phyloP scores from a whole-genome alignment of 2,888 invertebrate species.

The Mesochorus sp. region DNA sequence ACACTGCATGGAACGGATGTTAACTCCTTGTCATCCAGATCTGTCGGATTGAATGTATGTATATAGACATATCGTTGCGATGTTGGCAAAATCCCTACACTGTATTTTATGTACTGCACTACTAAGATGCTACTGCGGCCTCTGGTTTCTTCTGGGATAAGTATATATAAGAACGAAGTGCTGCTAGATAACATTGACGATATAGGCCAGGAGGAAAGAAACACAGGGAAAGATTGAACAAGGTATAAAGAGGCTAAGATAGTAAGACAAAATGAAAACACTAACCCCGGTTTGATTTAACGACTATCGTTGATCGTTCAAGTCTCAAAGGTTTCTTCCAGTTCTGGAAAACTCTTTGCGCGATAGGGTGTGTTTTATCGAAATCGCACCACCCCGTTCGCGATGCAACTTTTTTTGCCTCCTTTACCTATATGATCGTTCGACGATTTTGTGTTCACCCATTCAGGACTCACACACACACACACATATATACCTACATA shows the following conservation, averaged over 20 bases:
- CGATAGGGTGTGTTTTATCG: slow-evolving; percentile 55
- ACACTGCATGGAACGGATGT: background rate
- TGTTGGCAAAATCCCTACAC: background rate
- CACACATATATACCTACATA: background rate
- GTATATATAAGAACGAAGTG: background rate
- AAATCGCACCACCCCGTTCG: slow-evolving; percentile 3
- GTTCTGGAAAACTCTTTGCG: slow-evolving; percentile 41
- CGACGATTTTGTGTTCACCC: slow-evolving; percentile 4
- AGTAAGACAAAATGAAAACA: slow-evolving; percentile 5
- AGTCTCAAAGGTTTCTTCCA: slow-evolving; percentile 47
- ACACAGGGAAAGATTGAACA: background rate
- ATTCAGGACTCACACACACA: slow-evolving; percentile 17
- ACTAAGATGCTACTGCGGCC: too few species aligned
- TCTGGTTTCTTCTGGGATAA: too few species aligned
- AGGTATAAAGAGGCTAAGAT: too few species aligned
- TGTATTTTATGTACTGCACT: background rate
- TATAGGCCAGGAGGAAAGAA: background rate
- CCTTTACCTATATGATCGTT: background rate
- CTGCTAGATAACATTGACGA: slow-evolving; percentile 32
- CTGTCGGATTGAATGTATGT: background rate
- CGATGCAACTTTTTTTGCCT: background rate
- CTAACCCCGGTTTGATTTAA: slow-evolving; percentile 29
- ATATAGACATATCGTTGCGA: background rate
- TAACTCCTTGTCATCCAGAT: background rate
- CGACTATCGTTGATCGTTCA: slow-evolving; percentile 41